These are phyloP conservation scores for Melanophora roralis DNA, from an alignment of 2,888 invertebrate genomes.

Conservation along the genomic window DNA sequence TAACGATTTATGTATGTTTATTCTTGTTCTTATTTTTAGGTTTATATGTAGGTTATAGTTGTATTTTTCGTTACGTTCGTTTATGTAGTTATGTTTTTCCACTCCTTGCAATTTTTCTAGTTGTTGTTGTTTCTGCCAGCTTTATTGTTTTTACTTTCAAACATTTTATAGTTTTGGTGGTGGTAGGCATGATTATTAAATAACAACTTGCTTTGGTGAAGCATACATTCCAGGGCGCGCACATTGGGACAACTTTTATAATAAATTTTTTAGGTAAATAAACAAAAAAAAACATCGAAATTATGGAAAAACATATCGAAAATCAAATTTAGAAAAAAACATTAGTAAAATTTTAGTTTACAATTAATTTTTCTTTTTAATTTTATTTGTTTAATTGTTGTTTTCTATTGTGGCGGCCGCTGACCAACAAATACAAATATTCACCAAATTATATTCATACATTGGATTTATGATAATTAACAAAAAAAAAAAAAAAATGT, in stretches of 20 bases:
- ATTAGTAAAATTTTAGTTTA: no score
- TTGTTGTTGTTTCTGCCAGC: conserved; percentile 9
- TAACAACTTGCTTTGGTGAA: neutral
- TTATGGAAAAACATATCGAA: no score
- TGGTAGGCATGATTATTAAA: conserved; percentile 1
- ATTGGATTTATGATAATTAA: no score
- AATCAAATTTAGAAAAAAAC: no score
- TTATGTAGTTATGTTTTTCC: neutral
- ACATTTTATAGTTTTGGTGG: conserved; percentile 38
- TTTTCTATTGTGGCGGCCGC: no score
- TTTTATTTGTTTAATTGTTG: no score
- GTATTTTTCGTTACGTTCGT: conserved; percentile 45
- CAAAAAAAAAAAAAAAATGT: no score
- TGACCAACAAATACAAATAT: no score
- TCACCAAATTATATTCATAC: no score
- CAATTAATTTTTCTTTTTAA: no score
- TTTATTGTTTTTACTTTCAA: conserved; percentile 56
- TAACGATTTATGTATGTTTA: conserved; percentile 60
- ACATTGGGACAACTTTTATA: conserved; percentile 21
- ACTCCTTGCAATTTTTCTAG: conserved; percentile 12
- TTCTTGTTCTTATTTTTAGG: conserved; percentile 57
- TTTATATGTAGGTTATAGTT: conserved; percentile 52
- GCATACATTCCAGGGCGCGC: conserved; percentile 6
- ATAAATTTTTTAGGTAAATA: no score
- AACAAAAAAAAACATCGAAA: no score